These are phyloP conservation scores for Colistium nudipinnis DNA, from an alignment of 2,113 vertebrate genomes.

Conservation along the genomic window DNA sequence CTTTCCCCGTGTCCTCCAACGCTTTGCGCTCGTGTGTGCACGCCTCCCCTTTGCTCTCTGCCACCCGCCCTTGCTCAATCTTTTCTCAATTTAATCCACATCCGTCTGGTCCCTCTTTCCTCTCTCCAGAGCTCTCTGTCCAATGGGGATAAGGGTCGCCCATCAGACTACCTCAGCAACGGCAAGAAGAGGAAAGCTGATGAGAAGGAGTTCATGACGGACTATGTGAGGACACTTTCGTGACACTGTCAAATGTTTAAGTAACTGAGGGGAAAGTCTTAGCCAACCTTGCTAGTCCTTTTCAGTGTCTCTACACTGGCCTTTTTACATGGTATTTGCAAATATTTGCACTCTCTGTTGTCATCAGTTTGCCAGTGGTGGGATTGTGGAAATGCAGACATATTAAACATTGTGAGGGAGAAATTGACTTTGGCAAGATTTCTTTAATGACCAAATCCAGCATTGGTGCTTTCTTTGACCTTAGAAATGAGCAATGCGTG, in stretches of 20 bases:
- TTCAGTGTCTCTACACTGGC: background rate
- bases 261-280: constrained; percentile 39
- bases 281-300: background rate
- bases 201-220: constrained; percentile 90
- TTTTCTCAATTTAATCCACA: constrained; percentile 19
- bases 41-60: constrained; percentile 47
- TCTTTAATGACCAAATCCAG: constrained; percentile 6
- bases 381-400: background rate
- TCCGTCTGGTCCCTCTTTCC: constrained; percentile 14
- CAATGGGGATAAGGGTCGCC: constrained; percentile 87
- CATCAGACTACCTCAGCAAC: constrained; percentile 90
- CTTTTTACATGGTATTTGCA: constrained; percentile 8
- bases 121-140: constrained; percentile 81
- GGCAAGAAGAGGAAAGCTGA: constrained; percentile 94
- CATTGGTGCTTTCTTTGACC: background rate
- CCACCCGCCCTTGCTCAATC: constrained; percentile 16
- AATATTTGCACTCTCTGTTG: constrained; percentile 14
- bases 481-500: constrained; percentile 1
- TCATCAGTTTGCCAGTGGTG: background rate
- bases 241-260: constrained; percentile 42
- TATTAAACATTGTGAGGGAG: background rate
- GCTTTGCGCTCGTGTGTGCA: constrained; percentile 35
- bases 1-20: constrained; percentile 8
- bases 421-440: constrained; percentile 2
- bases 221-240: constrained; percentile 83